A percentile compares a stretch with the other conserved stretches of the same genome.
Conservation (phyloP, 2,113 vertebrate genomes). For the Halcyon malimbica region DNA sequence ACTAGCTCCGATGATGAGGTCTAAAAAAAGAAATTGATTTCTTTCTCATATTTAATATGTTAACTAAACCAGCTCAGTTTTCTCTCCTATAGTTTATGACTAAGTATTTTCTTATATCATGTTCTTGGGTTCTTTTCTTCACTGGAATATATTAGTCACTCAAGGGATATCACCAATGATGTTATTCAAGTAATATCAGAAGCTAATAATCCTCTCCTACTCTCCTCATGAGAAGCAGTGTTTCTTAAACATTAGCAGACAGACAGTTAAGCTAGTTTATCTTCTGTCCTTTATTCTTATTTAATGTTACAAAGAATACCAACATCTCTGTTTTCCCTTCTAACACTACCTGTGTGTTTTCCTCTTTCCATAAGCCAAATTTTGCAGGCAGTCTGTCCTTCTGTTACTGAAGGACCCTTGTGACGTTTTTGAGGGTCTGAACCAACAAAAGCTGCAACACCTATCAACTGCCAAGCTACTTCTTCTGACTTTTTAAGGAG, state of each 20-base stretch:
- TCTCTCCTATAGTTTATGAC: neutral
- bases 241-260: neutral
- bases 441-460: neutral
- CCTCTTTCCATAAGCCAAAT: neutral
- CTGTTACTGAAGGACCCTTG: neutral
- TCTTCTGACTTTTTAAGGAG: neutral
- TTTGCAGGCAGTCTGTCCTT: neutral
- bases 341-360: neutral
- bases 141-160: neutral
- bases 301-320: neutral
- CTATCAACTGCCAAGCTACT: neutral
- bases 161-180: neutral
- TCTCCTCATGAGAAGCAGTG: neutral
- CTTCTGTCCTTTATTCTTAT: neutral
- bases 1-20: neutral
- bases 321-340: neutral
- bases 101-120: neutral
- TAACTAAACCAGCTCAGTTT: neutral
- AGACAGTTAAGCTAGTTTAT: neutral
- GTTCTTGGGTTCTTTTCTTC: neutral
- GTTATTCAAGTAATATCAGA: neutral
- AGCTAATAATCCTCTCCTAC: neutral
- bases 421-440: neutral
- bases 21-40: neutral
- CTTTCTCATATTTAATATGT: neutral